Conservation (phyloP, 2,113 vertebrate genomes). For the Syngnathus typhle region DNA sequence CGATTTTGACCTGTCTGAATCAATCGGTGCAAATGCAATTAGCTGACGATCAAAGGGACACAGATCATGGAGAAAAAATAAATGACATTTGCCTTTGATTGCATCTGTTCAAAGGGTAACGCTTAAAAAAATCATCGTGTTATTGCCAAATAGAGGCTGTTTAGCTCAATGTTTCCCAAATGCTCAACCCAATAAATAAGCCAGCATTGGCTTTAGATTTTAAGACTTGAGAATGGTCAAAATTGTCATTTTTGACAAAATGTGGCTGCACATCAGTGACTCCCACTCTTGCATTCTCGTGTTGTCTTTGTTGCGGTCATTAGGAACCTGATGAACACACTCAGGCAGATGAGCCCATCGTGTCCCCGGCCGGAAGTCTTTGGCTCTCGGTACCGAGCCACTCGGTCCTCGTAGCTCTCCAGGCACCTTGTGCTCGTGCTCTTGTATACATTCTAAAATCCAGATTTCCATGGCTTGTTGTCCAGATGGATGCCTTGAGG, state of each 20-base stretch:
- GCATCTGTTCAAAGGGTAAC: not conserved
- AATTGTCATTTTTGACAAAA: not conserved
- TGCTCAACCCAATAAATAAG: too few relatives aligned
- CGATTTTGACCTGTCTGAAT: not conserved
- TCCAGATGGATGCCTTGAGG: constrained; percentile 17
- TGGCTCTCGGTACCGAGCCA: not conserved
- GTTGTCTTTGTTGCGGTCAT: not conserved
- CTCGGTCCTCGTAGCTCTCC: not conserved
- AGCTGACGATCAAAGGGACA: not conserved
- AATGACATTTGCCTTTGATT: not conserved
- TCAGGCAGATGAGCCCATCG: not conserved
- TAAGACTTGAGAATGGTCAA: too few relatives aligned
- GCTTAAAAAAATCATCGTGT: not conserved
- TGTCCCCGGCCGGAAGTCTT: not conserved
- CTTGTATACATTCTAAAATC: constrained; percentile 7
- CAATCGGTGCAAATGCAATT: not conserved
- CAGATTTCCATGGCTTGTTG: constrained; percentile 17
- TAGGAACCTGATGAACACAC: not conserved
- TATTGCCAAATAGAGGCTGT: not conserved
- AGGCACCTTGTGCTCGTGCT: constrained; percentile 2
- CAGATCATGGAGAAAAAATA: not conserved
- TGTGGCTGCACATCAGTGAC: not conserved
- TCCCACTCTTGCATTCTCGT: not conserved
- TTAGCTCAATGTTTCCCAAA: not conserved
- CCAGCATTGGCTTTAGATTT: too few relatives aligned